Evolutionary conservation across 1,140 invertebrate species (phyloP).

Genomic region (Drosophila simulans): DNA sequence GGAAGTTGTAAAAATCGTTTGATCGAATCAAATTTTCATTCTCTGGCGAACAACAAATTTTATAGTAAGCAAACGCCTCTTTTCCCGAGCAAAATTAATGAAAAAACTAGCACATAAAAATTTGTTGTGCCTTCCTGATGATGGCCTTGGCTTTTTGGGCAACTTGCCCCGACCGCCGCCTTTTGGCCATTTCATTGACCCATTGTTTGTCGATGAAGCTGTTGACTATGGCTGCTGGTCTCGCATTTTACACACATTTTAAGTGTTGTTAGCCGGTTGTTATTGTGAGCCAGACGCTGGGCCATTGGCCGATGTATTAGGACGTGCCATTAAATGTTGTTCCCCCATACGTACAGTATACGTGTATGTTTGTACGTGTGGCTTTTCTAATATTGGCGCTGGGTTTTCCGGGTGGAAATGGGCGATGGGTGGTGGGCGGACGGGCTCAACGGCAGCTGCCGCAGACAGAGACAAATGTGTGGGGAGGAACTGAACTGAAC

Average conservation of each 20-base stretch:
- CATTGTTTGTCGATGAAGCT: conserved; percentile 65
- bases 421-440: conserved; percentile 1
- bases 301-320: conserved; percentile 14
- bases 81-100: conserved; percentile 55
- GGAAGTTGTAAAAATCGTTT: conserved; percentile 8
- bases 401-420: conserved; percentile 11
- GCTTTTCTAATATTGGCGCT: conserved; percentile 47
- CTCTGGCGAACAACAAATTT: conserved; percentile 16
- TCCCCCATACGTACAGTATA: conserved; percentile 12
- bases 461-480: conserved; percentile 77
- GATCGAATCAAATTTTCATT: conserved; percentile 29
- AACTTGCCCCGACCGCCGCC: conserved; percentile 4
- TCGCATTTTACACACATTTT: conserved; percentile 77
- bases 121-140: conserved; percentile 49
- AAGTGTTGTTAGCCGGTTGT: conserved; percentile 77
- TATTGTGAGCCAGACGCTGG: conserved; percentile 46
- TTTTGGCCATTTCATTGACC: conserved; percentile 59
- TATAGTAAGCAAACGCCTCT: conserved; percentile 26
- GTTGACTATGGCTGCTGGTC: conserved; percentile 61
- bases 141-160: conserved; percentile 19
- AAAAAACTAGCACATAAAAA: conserved; percentile 76
- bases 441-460: conserved; percentile 50
- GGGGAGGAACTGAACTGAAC: not conserved
- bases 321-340: conserved; percentile 48
- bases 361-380: conserved; percentile 31